These are phyloP conservation scores for Unio delphinus DNA, from an alignment of 2,888 invertebrate genomes.

Conservation along the genomic window DNA sequence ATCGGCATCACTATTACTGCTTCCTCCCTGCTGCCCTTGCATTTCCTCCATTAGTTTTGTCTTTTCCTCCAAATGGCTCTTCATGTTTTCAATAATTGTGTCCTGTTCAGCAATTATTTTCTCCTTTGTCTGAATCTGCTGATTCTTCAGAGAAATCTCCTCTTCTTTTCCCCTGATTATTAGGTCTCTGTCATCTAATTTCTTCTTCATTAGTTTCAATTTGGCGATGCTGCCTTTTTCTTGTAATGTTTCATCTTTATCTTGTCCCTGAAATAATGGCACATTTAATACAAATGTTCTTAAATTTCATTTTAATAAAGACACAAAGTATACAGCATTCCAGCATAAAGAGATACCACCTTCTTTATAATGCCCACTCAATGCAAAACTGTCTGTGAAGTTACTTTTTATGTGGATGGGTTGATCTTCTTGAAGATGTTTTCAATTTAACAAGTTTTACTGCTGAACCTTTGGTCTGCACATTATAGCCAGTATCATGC, in stretches of 20 bases:
- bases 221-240: constrained; percentile 62
- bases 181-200: constrained; percentile 67
- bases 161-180: constrained; percentile 54
- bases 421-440: no score
- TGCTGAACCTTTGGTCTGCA: no score
- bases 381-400: no score
- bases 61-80: constrained; percentile 73
- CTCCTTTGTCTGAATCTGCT: constrained; percentile 57
- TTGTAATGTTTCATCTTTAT: constrained; percentile 17
- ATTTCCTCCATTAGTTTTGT: constrained; percentile 57
- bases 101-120: constrained; percentile 63
- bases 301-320: neutral
- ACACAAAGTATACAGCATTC: no score
- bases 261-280: constrained; percentile 3
- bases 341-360: no score
- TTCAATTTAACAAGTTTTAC: no score
- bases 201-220: constrained; percentile 64
- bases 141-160: constrained; percentile 41
- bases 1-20: constrained; percentile 22
- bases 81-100: constrained; percentile 71
- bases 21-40: constrained; percentile 17
- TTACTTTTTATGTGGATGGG: no score
- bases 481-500: no score
- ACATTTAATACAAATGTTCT: neutral
- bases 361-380: no score